Evolutionary conservation across 2,113 vertebrate genomes (phyloP).

Genomic region (Corvus hawaiiensis): DNA sequence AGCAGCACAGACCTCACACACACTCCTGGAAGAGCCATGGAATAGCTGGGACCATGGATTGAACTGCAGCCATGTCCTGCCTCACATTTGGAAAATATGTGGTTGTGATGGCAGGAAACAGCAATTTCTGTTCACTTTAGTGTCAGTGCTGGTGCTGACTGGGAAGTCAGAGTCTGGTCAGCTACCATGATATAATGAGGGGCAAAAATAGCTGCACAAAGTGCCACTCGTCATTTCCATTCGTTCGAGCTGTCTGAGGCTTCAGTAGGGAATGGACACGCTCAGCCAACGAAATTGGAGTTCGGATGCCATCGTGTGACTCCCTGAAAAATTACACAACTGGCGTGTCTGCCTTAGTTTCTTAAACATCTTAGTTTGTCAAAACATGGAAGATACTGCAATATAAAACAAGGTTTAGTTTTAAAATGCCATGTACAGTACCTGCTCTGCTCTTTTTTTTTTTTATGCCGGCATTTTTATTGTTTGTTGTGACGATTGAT

Average conservation of each 20-base stretch:
- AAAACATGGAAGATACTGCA: not conserved
- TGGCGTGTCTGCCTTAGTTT: fast-evolving
- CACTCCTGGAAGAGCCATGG: not conserved
- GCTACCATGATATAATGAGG: fast-evolving
- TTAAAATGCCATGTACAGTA: not conserved
- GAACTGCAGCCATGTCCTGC: not conserved
- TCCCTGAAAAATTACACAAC: not conserved
- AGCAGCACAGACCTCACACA: not conserved
- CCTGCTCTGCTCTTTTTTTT: not conserved
- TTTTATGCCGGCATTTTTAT: not conserved
- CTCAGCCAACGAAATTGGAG: fast-evolving
- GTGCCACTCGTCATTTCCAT: not conserved
- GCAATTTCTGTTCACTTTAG: not conserved
- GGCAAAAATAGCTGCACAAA: not conserved
- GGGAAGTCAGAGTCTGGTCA: not conserved
- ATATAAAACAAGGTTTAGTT: fast-evolving
- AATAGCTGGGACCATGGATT: not conserved
- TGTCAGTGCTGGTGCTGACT: not conserved
- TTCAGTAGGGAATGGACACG: fast-evolving
- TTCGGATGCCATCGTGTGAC: slow-evolving; percentile 40
- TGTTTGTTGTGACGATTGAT: not conserved
- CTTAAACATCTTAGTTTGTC: not conserved
- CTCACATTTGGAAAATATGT: fast-evolving
- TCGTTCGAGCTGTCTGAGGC: not conserved
- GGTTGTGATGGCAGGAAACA: not conserved